phyloP scores from a whole-genome alignment of 2,888 invertebrate species.

The Aleiodes testaceus region DNA sequence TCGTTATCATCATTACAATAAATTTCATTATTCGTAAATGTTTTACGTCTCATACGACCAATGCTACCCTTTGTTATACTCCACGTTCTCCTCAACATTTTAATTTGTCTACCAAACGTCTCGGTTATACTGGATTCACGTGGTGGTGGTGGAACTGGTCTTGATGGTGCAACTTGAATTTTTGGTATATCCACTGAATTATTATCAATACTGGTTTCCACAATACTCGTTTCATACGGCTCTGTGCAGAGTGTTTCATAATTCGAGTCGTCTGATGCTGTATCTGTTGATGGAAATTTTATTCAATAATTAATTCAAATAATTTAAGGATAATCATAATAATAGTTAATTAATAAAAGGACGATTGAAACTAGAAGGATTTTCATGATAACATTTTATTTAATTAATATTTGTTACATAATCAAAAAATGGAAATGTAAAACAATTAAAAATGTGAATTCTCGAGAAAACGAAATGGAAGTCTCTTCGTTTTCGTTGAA shows the following conservation, averaged over 20 bases:
- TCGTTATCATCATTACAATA: slow-evolving; percentile 42
- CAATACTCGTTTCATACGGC: slow-evolving; percentile 53
- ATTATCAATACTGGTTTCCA: slow-evolving; percentile 25
- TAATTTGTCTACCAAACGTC: slow-evolving; percentile 65
- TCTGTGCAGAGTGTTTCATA: slow-evolving; percentile 66
- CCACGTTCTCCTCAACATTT: slow-evolving; percentile 68
- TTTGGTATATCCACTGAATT: slow-evolving; percentile 8
- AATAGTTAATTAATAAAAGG: slow-evolving; percentile 7
- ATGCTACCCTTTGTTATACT: slow-evolving; percentile 70
- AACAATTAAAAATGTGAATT: slow-evolving; percentile 1
- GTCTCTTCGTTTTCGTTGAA: too few relatives aligned
- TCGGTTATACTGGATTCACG: slow-evolving; percentile 65
- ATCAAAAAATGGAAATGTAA: slow-evolving; percentile 13
- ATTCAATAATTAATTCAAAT: slow-evolving; percentile 4
- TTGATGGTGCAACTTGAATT: slow-evolving; percentile 60
- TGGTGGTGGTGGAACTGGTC: slow-evolving; percentile 66
- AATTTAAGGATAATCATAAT: slow-evolving; percentile 7
- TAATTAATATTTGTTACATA: slow-evolving; percentile 31
- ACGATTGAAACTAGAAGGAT: slow-evolving; percentile 29
- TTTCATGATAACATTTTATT: slow-evolving; percentile 41
- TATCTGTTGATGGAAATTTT: slow-evolving; percentile 53
- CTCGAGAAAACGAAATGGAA: too few relatives aligned
- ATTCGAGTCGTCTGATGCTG: slow-evolving; percentile 67
- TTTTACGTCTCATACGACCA: slow-evolving; percentile 63
- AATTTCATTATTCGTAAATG: slow-evolving; percentile 54